Evolutionary conservation across 1,140 invertebrate genomes (phyloP).

Genomic region (Papilio xuthus): DNA sequence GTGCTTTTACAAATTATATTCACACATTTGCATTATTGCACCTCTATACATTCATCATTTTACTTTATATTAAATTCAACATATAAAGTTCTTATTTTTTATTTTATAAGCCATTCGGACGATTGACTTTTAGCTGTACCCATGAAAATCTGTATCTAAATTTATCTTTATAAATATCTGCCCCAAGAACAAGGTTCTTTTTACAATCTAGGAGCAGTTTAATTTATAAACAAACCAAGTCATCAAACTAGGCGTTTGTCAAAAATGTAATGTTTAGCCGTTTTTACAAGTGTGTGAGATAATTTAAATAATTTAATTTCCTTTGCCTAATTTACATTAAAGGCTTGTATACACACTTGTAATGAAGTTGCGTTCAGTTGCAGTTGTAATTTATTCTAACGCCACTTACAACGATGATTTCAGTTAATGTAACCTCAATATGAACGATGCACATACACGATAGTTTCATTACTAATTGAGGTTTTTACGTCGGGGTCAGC

Average conservation of each 20-base stretch:
- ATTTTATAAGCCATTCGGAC: too few species aligned
- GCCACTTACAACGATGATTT: constrained; percentile 15
- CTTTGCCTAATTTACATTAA: neutral
- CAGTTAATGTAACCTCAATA: constrained; percentile 37
- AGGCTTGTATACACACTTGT: neutral
- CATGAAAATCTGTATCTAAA: too few species aligned
- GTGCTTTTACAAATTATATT: constrained; percentile 41
- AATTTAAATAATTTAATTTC: neutral
- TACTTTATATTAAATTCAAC: neutral
- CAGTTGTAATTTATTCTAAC: constrained; percentile 12
- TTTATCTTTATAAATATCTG: too few species aligned
- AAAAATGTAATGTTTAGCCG: neutral
- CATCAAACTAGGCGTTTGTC: neutral
- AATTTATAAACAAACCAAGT: too few species aligned
- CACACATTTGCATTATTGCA: neutral
- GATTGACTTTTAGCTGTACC: too few species aligned
- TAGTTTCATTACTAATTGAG: constrained; percentile 42
- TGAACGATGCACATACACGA: constrained; percentile 26
- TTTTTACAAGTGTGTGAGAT: neutral
- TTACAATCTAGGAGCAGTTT: too few species aligned
- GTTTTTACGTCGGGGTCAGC: constrained; percentile 23
- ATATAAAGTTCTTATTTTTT: too few species aligned
- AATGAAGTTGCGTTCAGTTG: neutral
- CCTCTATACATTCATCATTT: neutral
- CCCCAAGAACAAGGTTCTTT: too few species aligned